Evolutionary conservation across 2,888 invertebrate species (phyloP), one percentile per base, ranked within the genome.

Genomic region (Mythimna loreyi): DNA sequence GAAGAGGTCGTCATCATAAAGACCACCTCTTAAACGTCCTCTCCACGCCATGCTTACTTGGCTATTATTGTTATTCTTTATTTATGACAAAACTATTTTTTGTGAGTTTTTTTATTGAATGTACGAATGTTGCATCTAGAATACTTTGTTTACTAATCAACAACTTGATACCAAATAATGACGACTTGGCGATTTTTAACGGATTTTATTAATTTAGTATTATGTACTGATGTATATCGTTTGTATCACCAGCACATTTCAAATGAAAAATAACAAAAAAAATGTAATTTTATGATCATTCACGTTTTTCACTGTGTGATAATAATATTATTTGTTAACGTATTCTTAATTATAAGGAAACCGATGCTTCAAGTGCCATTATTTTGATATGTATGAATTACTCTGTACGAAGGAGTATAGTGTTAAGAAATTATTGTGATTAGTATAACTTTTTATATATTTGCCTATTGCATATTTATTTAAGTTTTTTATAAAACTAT

Each of bases 281-380:
- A 91, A 40, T 40, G 87, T 78, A 72, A 78, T 69, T 84, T 84
- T 85, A 88, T 89, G 81, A 82, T 83, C 65, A 75, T 75, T 80
- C 90, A 90, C 91, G 64, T 82, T 84, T 82, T 73, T 84, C 90
- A 90, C 91, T 25, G 90, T 83, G 90, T 91, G 88, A 78, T 81
- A 68, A 80, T 78, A 78, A 80, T 76, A 57, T 78, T 67, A 77
- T 75, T 80, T 72, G 57, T 72, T 75, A 76, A 67, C 75, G 70
- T 82, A 75, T 76, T 76, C 64, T 81, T 86, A 82, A 53, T 25
- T 84, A 82, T 89, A 88, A 89, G 90, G 89, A 86, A 83, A 92
- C 94, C 94, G 94, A 92, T 90, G 91, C 91, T 93, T 92, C 91
- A 90, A 85, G 94, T 95, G 95, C 95, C 95, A 95, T 95, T 92